Percentiles rank a stretch among this genome's conserved stretches.
Evolutionary conservation across 2,113 vertebrate genomes (phyloP).

Genomic region (Indicator maculatus): DNA sequence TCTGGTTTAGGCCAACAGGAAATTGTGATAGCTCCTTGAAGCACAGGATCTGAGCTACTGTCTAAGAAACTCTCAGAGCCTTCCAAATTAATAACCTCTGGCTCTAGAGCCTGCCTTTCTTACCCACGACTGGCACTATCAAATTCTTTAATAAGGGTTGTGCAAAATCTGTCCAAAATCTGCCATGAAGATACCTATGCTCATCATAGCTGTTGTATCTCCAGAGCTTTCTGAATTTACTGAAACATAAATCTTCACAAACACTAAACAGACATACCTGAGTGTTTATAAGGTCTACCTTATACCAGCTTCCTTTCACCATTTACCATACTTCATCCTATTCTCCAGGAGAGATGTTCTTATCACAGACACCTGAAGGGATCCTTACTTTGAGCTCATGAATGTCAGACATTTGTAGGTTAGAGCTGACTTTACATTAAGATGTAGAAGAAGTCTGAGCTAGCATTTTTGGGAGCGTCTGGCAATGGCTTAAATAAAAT

Average conservation of each 20-base stretch:
- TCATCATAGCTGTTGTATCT: background rate
- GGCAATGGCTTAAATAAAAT: background rate
- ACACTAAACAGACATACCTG: background rate
- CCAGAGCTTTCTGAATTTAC: background rate
- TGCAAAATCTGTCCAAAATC: background rate
- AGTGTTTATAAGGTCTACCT: background rate
- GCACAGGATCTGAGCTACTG: background rate
- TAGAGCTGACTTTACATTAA: background rate
- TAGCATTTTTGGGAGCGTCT: background rate
- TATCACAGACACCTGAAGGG: background rate
- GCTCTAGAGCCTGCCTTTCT: background rate
- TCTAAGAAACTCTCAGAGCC: background rate
- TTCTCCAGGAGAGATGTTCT: background rate
- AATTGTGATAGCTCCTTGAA: background rate
- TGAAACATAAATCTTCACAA: background rate
- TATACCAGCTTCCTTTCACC: background rate
- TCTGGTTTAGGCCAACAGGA: background rate
- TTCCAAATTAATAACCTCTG: background rate
- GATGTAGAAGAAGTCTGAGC: background rate
- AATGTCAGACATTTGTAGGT: background rate
- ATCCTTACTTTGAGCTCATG: background rate
- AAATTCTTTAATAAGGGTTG: background rate
- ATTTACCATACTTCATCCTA: background rate
- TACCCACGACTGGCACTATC: background rate
- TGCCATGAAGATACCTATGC: background rate